Evolutionary conservation across 1,140 invertebrate genomes (phyloP).

Genomic region (Cyclargus thomasi): DNA sequence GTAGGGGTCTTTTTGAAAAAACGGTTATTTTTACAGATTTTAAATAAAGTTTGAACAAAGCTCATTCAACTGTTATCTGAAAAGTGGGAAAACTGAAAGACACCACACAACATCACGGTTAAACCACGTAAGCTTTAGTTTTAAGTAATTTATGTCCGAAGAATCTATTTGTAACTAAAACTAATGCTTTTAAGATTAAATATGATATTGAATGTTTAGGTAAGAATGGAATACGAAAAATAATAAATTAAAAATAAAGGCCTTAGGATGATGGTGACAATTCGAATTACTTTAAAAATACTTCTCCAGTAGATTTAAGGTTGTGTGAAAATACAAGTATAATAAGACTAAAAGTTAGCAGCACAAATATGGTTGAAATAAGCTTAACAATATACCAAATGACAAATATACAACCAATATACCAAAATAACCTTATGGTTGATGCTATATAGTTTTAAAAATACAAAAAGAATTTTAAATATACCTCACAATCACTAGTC

Average conservation of each 20-base stretch:
- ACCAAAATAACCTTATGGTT: background rate
- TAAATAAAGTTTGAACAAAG: too few relatives aligned
- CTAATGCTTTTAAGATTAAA: background rate
- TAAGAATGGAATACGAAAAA: background rate
- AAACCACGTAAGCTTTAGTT: background rate
- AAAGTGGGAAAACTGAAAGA: too few relatives aligned
- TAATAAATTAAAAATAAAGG: background rate
- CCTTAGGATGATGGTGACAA: background rate
- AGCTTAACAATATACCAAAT: background rate
- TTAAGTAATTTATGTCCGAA: constrained; percentile 8
- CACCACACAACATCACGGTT: too few relatives aligned
- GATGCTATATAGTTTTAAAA: background rate
- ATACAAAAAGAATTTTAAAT: background rate
- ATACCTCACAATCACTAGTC: background rate
- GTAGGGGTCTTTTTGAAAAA: too few relatives aligned
- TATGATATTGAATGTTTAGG: background rate
- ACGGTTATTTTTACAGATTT: too few relatives aligned
- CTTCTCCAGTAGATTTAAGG: too few relatives aligned
- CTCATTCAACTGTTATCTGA: too few relatives aligned
- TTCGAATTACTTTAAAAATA: background rate
- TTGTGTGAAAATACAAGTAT: too few relatives aligned
- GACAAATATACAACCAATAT: background rate
- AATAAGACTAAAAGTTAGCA: too few relatives aligned
- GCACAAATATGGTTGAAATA: background rate
- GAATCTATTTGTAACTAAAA: background rate